Percentiles rank a stretch among this genome's conserved stretches.
phyloP scores from a whole-genome alignment of 92 coral and sea anemone genomes.

The Pocillopora grandis region DNA sequence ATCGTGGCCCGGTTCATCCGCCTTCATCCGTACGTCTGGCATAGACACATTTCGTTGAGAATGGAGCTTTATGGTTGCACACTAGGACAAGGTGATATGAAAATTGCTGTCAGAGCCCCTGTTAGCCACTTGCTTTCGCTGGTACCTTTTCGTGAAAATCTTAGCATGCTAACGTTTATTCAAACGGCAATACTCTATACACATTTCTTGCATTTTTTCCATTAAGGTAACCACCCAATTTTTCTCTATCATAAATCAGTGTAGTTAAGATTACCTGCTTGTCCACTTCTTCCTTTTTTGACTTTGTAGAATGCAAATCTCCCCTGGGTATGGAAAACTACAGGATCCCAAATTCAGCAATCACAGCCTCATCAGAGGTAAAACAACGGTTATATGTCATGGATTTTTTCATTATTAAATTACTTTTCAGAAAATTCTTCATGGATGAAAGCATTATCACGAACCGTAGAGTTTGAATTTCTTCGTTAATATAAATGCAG shows the following conservation, averaged over 20 bases:
- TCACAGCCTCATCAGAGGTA: background rate
- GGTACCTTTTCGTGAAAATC: no score
- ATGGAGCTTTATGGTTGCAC: slow-evolving; percentile 17
- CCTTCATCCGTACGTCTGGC: slow-evolving; percentile 8
- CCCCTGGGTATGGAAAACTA: background rate
- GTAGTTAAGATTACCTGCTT: background rate
- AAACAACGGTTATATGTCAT: background rate
- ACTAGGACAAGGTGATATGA: background rate
- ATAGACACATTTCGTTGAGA: slow-evolving; percentile 3
- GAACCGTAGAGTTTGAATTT: no score
- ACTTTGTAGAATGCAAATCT: background rate
- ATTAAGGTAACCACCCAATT: background rate
- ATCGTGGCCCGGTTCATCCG: slow-evolving; percentile 1
- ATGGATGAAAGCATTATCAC: no score
- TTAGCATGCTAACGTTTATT: no score
- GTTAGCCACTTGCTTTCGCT: no score
- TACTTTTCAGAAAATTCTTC: no score
- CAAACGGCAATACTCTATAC: no score
- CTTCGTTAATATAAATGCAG: no score
- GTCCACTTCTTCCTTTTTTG: background rate
- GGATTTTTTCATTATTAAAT: no score
- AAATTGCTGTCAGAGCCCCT: no score
- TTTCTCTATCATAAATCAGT: background rate
- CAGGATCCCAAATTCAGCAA: slow-evolving; percentile 2
- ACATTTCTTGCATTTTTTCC: no score